phyloP scores from a whole-genome alignment of 2,888 invertebrate species.

The Stegophylla sp. region DNA sequence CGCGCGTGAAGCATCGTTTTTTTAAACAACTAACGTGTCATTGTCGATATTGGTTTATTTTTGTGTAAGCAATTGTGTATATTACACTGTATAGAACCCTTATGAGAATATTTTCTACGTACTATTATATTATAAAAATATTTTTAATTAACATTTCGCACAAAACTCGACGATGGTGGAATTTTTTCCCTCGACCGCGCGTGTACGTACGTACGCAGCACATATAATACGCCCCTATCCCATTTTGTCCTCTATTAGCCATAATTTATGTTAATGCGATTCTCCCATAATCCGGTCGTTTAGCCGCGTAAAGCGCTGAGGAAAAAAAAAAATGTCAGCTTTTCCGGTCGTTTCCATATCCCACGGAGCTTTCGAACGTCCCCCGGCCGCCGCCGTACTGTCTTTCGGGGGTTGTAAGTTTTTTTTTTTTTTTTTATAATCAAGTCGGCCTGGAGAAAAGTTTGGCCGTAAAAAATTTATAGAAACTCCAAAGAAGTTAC shows the following conservation, averaged over 20 bases:
- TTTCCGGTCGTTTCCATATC: slow-evolving; percentile 31
- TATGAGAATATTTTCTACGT: too few species aligned
- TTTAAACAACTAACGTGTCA: too few species aligned
- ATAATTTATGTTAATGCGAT: slow-evolving; percentile 55
- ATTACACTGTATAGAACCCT: too few species aligned
- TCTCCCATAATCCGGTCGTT: slow-evolving; percentile 48
- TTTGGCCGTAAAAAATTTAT: slow-evolving; percentile 11
- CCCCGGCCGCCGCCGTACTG: too few species aligned
- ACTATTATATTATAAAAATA: too few species aligned
- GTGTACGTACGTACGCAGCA: too few species aligned
- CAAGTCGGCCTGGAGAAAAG: slow-evolving; percentile 36
- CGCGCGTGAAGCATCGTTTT: too few species aligned
- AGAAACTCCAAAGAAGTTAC: slow-evolving; percentile 9
- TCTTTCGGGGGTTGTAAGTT: slow-evolving; percentile 42
- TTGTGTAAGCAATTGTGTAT: too few species aligned
- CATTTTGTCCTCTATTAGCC: slow-evolving; percentile 16
- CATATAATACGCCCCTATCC: neutral
- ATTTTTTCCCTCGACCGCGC: neutral
- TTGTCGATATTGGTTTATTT: too few species aligned
- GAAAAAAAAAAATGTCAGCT: slow-evolving; percentile 18
- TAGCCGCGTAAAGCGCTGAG: slow-evolving; percentile 26
- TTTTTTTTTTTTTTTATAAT: too few species aligned
- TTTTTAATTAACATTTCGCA: slow-evolving; percentile 1
- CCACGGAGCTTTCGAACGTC: slow-evolving; percentile 17
- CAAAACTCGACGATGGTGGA: neutral